Conservation (phyloP, 2,888 invertebrate species). For the Amaurobius ferox region DNA sequence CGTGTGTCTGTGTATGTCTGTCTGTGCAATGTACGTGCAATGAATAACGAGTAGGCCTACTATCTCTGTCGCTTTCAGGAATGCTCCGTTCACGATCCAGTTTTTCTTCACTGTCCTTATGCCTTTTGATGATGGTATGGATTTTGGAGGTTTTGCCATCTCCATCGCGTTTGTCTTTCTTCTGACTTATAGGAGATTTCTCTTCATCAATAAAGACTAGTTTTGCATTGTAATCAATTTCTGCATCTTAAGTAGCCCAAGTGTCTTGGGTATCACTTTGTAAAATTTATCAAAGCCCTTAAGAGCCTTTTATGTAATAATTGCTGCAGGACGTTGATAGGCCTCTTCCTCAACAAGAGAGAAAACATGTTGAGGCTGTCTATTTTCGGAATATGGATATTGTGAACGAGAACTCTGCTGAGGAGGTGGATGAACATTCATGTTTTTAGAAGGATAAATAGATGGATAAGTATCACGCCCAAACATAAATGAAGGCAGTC, state of each 20-base stretch:
- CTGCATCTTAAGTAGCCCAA: constrained; percentile 91
- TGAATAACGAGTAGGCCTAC: too few relatives aligned
- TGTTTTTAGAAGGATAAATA: constrained; percentile 77
- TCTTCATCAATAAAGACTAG: constrained; percentile 96
- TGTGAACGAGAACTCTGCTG: constrained; percentile 74
- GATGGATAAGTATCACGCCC: constrained; percentile 76
- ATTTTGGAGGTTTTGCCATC: too few relatives aligned
- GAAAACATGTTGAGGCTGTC: constrained; percentile 79
- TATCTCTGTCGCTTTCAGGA: too few relatives aligned
- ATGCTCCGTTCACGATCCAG: too few relatives aligned
- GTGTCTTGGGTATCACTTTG: constrained; percentile 86
- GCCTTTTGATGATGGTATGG: too few relatives aligned
- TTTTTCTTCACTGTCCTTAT: too few relatives aligned
- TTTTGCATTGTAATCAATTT: constrained; percentile 96
- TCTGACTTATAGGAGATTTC: constrained; percentile 76
- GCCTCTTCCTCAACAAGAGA: constrained; percentile 75
- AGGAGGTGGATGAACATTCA: constrained; percentile 76
- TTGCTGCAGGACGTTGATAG: constrained; percentile 80
- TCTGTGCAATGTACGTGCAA: too few relatives aligned
- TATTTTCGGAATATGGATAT: constrained; percentile 75
- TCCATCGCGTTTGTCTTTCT: constrained; percentile 69
- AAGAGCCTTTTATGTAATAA: constrained; percentile 94
- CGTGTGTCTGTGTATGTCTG: too few relatives aligned
- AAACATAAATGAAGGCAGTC: constrained; percentile 78
- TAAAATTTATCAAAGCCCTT: constrained; percentile 91